Conservation (phyloP, 2,113 vertebrate species). For the Dryoscopus gambensis region DNA sequence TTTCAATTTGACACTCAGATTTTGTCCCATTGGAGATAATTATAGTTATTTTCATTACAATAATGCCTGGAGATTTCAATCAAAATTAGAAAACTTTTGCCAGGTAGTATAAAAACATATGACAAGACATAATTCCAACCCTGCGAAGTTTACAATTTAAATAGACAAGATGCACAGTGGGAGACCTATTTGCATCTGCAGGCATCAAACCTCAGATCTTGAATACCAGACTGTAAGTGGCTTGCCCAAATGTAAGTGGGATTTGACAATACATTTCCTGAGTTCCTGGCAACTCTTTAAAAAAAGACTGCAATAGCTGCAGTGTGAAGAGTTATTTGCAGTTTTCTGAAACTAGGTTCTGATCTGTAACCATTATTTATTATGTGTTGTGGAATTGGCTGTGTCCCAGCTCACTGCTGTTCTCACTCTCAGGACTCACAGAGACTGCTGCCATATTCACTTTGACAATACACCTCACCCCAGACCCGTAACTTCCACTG, state of each 20-base stretch:
- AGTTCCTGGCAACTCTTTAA: not conserved
- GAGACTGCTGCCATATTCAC: not conserved
- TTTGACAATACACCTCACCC: not conserved
- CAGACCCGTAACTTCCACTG: not conserved
- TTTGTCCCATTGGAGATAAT: not conserved
- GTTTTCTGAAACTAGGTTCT: not conserved
- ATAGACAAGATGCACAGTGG: not conserved
- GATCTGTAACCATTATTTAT: not conserved
- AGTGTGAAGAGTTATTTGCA: not conserved
- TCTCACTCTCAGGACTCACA: not conserved
- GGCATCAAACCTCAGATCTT: not conserved
- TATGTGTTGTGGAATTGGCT: not conserved
- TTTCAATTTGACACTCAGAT: not conserved
- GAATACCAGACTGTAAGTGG: not conserved
- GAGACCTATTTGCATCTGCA: not conserved
- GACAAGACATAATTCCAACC: not conserved
- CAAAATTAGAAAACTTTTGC: constrained; percentile 3
- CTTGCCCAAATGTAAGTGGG: not conserved
- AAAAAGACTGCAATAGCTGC: not conserved
- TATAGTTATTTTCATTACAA: constrained; percentile 9
- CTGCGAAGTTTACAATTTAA: not conserved
- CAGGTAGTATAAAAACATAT: not conserved
- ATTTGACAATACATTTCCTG: not conserved
- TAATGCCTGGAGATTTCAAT: not conserved
- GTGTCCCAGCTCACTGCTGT: not conserved